Base-by-base conservation (phyloP, 2,797 vertebrate species). In the Bryconaethiops microstoma region DNA sequence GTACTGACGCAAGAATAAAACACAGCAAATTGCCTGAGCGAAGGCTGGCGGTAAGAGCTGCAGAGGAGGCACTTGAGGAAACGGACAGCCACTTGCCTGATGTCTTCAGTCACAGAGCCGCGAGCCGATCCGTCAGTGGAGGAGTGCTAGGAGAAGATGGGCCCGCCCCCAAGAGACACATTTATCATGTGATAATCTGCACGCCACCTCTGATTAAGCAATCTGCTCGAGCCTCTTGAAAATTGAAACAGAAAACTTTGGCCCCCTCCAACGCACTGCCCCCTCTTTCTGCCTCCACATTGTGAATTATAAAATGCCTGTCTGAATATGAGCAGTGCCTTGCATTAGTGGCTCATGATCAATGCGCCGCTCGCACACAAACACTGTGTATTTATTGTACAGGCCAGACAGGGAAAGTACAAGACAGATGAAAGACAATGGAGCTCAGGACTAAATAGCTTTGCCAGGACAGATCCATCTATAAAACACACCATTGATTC, bases 81-180 rank as follows among this genome's bases (percentile, higher is more conserved):
- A 16, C 77, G 74, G 77, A 73, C 80, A 82, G 74, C 77, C 74
- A 75, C 78, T 82, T 80, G 73, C 19, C 40, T 21, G 35, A 74
- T 39, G 62, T 70, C 69, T 72, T 54, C 55, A 54, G 82, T 63
- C 71, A 59, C 17, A 80, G n/a, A 77, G 35, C 45, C 71, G n/a
- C 70, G 16, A 75, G 50, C 71, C 67, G 17, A 52, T 78, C 62
- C 67, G 64, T 78, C 70, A 77, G 55, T 13, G 55, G 13, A 54
- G 62, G 74, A 59, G 67, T 42, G 35, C 57, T 68, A 25, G 35
- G 67, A 54, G 77, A 79, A 59, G 23, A 55, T 23, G 17, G 14
- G 7, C 42, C 42, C 29, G 42, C 57, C 57, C 48, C 59, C n/a
- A 52, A 16, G 60, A 82, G 80, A 85, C 78, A 75, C 75, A 74